phyloP scores from a whole-genome alignment of 2,888 invertebrate genomes.

The Pasiphila rectangulata region DNA sequence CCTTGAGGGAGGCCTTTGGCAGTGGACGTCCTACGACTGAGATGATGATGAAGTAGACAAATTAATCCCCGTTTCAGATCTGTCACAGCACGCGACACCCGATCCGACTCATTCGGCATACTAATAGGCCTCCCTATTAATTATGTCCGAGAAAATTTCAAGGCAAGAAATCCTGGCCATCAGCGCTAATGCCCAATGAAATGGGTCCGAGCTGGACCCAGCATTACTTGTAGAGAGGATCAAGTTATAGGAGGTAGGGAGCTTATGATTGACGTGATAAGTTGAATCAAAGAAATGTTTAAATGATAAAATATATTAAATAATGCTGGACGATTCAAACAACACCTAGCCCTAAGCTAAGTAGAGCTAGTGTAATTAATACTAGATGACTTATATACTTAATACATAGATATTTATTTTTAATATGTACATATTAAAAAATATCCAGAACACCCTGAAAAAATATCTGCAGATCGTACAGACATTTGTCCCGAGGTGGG shows the following conservation, averaged over 20 bases:
- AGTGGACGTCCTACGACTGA: too few relatives aligned
- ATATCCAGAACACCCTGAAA: too few relatives aligned
- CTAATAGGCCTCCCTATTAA: constrained; percentile 71
- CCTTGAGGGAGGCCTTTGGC: too few relatives aligned
- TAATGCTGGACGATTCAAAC: too few relatives aligned
- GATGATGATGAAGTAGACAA: too few relatives aligned
- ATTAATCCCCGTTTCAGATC: constrained; percentile 12
- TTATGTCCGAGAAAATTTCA: constrained; percentile 76
- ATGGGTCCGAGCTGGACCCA: constrained; percentile 69
- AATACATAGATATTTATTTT: too few relatives aligned
- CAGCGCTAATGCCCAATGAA: constrained; percentile 75
- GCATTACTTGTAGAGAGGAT: constrained; percentile 46
- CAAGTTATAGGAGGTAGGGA: constrained; percentile 38
- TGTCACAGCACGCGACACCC: constrained; percentile 25
- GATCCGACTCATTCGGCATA: constrained; percentile 49
- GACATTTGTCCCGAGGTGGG: too few relatives aligned
- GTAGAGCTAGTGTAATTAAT: too few relatives aligned
- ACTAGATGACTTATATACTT: too few relatives aligned
- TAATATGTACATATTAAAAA: too few relatives aligned
- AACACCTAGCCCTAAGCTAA: too few relatives aligned
- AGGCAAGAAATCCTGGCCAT: constrained; percentile 75
- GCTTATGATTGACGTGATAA: not conserved
- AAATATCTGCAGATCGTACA: too few relatives aligned
- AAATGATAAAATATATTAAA: not conserved
- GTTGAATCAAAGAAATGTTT: not conserved